phyloP scores from a whole-genome alignment of 2,113 vertebrate species.

The Hymenochirus boettgeri region DNA sequence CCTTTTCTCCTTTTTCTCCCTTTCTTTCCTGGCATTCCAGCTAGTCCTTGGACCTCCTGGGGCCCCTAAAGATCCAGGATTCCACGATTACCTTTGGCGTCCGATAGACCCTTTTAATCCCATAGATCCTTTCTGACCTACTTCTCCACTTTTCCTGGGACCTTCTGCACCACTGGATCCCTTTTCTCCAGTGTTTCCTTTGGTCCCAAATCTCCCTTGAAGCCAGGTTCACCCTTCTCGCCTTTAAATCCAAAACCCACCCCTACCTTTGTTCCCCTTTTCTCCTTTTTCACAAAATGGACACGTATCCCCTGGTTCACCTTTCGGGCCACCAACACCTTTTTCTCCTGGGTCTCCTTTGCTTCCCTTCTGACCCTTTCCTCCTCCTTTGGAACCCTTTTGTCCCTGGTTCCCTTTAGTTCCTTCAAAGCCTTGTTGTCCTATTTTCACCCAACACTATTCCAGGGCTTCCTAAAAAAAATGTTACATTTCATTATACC shows the following conservation, averaged over 20 bases:
- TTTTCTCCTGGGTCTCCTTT: slow-evolving; percentile 5
- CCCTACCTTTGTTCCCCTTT: slow-evolving; percentile 22
- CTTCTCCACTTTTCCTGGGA: slow-evolving; percentile 5
- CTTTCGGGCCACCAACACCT: neutral
- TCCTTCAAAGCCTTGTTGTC: slow-evolving; percentile 10
- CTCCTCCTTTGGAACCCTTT: neutral
- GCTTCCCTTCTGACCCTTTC: slow-evolving; percentile 16
- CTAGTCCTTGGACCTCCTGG: slow-evolving; percentile 13
- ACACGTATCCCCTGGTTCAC: slow-evolving; percentile 7
- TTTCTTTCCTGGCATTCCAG: slow-evolving; percentile 22
- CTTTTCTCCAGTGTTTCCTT: slow-evolving; percentile 17
- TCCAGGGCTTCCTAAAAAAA: slow-evolving; percentile 17
- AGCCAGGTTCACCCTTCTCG: slow-evolving; percentile 8
- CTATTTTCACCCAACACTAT: slow-evolving; percentile 15
- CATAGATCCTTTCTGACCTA: neutral
- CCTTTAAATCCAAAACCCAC: slow-evolving; percentile 5
- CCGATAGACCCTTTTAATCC: slow-evolving; percentile 16
- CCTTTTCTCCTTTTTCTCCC: slow-evolving; percentile 31
- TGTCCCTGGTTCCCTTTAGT: neutral
- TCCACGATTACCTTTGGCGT: slow-evolving; percentile 35
- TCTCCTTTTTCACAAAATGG: slow-evolving; percentile 28
- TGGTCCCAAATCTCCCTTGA: slow-evolving; percentile 9
- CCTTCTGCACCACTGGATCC: neutral
- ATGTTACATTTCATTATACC: no score
- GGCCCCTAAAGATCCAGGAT: slow-evolving; percentile 5